phyloP scores from a whole-genome alignment of 2,797 vertebrate genomes.

The Esox lucius region DNA sequence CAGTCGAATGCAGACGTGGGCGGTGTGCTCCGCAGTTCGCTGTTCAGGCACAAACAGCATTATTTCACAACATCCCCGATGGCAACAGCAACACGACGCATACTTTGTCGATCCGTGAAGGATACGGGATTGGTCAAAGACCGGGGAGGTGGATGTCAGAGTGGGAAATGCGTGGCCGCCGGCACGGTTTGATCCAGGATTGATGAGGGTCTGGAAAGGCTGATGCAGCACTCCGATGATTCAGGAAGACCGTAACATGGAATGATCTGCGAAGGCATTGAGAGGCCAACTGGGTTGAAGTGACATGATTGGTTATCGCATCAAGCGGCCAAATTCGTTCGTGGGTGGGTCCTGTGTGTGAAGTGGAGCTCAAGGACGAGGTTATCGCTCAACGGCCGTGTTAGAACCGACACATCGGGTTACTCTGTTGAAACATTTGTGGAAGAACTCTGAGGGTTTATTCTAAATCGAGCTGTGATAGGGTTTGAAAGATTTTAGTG shows the following conservation, averaged over 20 bases:
- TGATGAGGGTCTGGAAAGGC: not conserved
- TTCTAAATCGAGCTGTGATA: too few species aligned
- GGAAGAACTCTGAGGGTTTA: too few species aligned
- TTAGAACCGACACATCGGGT: too few species aligned
- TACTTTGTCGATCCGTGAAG: not conserved
- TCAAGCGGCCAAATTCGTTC: too few species aligned
- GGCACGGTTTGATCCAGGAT: not conserved
- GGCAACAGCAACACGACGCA: not conserved
- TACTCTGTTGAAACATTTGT: too few species aligned
- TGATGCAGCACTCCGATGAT: not conserved
- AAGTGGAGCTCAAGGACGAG: too few species aligned
- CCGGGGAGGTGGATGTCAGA: not conserved
- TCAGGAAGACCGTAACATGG: not conserved
- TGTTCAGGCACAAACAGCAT: constrained; percentile 1
- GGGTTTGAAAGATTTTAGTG: too few species aligned
- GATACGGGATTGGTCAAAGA: not conserved
- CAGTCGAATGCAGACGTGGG: not conserved
- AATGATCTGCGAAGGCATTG: not conserved
- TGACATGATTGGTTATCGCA: not conserved
- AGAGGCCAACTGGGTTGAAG: not conserved
- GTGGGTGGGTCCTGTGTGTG: too few species aligned
- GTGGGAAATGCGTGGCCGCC: not conserved
- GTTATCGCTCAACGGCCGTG: too few species aligned
- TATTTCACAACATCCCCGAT: not conserved
- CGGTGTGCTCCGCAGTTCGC: not conserved